A percentile compares a stretch with the other conserved stretches of the same genome.
These are phyloP conservation scores for Spheniscus mendiculus DNA, from an alignment of 2,113 vertebrate genomes.

Conservation along the genomic window DNA sequence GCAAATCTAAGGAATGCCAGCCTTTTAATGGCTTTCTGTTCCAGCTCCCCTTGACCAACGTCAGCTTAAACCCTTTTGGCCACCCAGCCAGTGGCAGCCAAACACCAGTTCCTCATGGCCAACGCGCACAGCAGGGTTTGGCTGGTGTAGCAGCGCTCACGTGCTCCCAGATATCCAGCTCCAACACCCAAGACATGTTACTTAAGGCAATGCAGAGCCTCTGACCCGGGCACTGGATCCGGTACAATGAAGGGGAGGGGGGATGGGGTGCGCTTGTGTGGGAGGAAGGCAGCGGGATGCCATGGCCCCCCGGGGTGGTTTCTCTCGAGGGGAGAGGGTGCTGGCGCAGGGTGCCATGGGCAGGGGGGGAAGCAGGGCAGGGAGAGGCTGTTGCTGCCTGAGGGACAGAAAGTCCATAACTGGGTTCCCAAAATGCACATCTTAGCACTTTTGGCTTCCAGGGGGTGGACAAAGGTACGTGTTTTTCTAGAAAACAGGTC, in stretches of 20 bases:
- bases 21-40: neutral
- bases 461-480: neutral
- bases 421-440: neutral
- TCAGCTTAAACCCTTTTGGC: neutral
- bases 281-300: neutral
- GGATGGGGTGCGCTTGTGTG: neutral
- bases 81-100: neutral
- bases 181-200: neutral
- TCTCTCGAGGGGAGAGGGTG: rapidly evolving
- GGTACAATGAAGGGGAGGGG: rapidly evolving
- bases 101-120: neutral
- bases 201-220: neutral
- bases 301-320: rapidly evolving
- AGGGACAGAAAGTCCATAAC: neutral
- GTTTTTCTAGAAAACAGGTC: neutral
- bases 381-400: neutral
- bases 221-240: neutral
- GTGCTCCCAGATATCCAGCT: neutral
- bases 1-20: neutral
- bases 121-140: rapidly evolving
- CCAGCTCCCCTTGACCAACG: neutral
- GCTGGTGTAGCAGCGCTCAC: rapidly evolving
- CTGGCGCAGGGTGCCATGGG: rapidly evolving
- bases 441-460: neutral
- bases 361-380: neutral